Conservation (phyloP, 2,888 invertebrate species). For the Salpingus planirostris region DNA sequence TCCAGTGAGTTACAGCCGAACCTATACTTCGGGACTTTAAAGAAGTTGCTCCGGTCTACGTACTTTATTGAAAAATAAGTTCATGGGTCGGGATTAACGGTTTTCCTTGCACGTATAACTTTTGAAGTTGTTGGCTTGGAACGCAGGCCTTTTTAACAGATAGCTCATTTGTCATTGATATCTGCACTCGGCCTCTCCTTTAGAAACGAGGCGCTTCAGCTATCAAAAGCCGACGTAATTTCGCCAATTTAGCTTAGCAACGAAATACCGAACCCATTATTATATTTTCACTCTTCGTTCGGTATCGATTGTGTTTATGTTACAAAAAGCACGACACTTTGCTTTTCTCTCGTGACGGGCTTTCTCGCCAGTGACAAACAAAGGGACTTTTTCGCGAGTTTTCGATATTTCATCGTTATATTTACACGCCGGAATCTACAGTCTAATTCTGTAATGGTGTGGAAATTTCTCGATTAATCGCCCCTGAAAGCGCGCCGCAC, state of each 20-base stretch:
- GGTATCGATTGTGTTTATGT: not conserved
- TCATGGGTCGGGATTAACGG: constrained; percentile 34
- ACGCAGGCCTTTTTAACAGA: constrained; percentile 38
- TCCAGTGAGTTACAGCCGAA: too few relatives aligned
- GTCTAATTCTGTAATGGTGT: too few relatives aligned
- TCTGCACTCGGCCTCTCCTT: constrained; percentile 28
- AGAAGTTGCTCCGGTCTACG: constrained; percentile 23
- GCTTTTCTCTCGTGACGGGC: too few relatives aligned
- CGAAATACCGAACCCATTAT: constrained; percentile 6
- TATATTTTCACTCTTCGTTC: not conserved
- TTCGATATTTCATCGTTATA: too few relatives aligned
- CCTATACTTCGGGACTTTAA: constrained; percentile 1
- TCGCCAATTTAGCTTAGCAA: constrained; percentile 23
- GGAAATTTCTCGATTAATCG: too few relatives aligned
- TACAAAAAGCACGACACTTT: too few relatives aligned
- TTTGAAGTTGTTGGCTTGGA: constrained; percentile 34
- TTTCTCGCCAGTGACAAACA: too few relatives aligned
- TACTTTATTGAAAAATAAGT: constrained; percentile 34
- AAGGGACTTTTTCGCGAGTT: too few relatives aligned
- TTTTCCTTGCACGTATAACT: constrained; percentile 37
- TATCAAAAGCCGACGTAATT: constrained; percentile 31
- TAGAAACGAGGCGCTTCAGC: constrained; percentile 26
- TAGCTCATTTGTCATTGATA: constrained; percentile 38
- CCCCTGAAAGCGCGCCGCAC: too few relatives aligned
- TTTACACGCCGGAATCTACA: too few relatives aligned